Conservation (phyloP, 2,888 invertebrate species). For the Meghimatium bilineatum region DNA sequence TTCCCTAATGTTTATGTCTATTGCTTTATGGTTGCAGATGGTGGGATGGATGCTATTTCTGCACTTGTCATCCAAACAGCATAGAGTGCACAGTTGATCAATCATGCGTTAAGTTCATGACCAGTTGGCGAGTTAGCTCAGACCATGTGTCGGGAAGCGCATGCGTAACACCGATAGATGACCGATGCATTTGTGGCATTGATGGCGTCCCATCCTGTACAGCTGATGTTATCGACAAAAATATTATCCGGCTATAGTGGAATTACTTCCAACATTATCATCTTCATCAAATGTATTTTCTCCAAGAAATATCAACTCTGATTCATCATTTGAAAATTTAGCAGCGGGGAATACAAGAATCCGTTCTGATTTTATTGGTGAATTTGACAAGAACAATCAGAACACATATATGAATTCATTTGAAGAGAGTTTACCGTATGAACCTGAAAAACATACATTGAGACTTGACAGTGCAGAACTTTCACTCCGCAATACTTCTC, state of each 20-base stretch:
- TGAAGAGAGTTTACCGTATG: neutral
- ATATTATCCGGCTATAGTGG: slow-evolving; percentile 21
- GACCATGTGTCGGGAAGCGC: neutral
- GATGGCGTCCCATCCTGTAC: slow-evolving; percentile 55
- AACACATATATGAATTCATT: neutral
- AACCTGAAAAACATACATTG: neutral
- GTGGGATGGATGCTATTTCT: slow-evolving; percentile 53
- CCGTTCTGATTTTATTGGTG: neutral
- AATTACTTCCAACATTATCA: neutral
- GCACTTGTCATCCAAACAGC: slow-evolving; percentile 45
- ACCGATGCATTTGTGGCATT: slow-evolving; percentile 53
- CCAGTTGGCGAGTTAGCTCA: neutral
- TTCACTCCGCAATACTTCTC: neutral
- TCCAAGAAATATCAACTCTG: neutral
- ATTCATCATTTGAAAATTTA: neutral
- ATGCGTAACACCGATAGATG: slow-evolving; percentile 35
- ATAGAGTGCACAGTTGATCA: slow-evolving; percentile 49
- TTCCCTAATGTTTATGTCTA: neutral
- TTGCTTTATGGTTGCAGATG: slow-evolving; percentile 33
- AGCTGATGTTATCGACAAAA: slow-evolving; percentile 47
- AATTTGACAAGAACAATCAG: neutral
- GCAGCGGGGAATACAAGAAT: neutral
- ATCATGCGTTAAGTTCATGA: slow-evolving; percentile 39
- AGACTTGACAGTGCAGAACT: neutral
- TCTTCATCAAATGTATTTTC: neutral